These are phyloP conservation scores for Cyrtodaria siliqua DNA, from an alignment of 2,888 invertebrate genomes.

Conservation along the genomic window DNA sequence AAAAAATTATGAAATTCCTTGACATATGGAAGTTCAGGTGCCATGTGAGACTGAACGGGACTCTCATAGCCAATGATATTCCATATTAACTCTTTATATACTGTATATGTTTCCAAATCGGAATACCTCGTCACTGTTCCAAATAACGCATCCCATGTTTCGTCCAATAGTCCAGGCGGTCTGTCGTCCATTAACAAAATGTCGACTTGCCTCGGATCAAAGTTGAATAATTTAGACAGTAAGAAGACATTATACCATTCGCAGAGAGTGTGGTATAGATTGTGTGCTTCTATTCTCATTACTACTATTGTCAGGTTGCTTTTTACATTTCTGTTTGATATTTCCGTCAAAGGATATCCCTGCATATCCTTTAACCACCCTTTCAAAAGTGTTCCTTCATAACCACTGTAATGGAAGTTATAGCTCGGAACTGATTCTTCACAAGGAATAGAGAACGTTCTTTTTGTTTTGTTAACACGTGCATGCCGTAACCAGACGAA, in stretches of 20 bases:
- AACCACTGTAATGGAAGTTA: constrained; percentile 28
- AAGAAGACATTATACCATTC: constrained; percentile 62
- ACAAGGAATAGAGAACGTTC: constrained; percentile 49
- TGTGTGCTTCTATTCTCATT: constrained; percentile 58
- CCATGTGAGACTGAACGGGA: constrained; percentile 51
- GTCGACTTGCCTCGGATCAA: constrained; percentile 34
- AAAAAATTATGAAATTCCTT: constrained; percentile 52
- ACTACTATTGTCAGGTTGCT: constrained; percentile 32
- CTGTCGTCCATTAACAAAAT: constrained; percentile 57
- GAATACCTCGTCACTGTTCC: constrained; percentile 36
- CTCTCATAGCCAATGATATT: constrained; percentile 62
- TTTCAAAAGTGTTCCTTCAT: constrained; percentile 48
- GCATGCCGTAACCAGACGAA: constrained; percentile 42
- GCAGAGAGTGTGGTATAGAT: constrained; percentile 59
- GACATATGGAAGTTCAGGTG: constrained; percentile 27
- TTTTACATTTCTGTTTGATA: too few species aligned
- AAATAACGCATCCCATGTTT: constrained; percentile 51
- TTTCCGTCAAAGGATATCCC: background rate
- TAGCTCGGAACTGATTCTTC: constrained; percentile 25
- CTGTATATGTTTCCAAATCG: constrained; percentile 15
- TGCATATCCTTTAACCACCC: constrained; percentile 34
- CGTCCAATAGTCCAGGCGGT: constrained; percentile 51
- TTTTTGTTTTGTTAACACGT: constrained; percentile 20
- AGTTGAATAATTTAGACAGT: constrained; percentile 32
- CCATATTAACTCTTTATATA: constrained; percentile 52